Evolutionary conservation across 2,797 vertebrate species (phyloP), one percentile per base, ranked within the genome.

Genomic region (Tragopan temminckii): DNA sequence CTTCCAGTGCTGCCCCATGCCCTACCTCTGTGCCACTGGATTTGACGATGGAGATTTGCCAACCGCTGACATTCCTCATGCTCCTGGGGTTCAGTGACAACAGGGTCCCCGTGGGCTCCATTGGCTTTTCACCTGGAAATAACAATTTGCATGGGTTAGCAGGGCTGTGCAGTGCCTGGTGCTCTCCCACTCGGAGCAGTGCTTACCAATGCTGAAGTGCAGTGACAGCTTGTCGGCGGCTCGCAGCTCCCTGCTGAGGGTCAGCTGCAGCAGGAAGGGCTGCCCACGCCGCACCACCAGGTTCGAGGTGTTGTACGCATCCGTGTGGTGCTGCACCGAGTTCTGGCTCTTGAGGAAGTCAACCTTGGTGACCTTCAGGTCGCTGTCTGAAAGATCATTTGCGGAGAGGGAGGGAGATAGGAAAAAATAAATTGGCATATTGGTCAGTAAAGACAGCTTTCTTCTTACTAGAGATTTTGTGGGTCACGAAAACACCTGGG

Each of bases 211-310:
- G 63, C 61, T 4, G 0, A 97, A 95, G 33, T 20, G 62, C 88
- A 97, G 59, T 0, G 35, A 11, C 48, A 96, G 45, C 25, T 90
- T 78, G 59, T 97, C 97, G 0, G 9, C 3, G 13, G 74, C 2
- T 2, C 4, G 38, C 62, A 95, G 67, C 46, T 93, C 71, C 68
- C 95, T 89, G 85, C 5, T 95, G 48, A 97, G 57, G 38, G 3
- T 52, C 78, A 97, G 2, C 78, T 27, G 85, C 38, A 98, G 2
- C 6, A 11, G 11, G 59, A 98, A 97, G 58, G 35, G 6, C 61
- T 96, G 78, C n/a, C 97, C 97, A 0, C 96, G 95, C 68, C 97
- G 71, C 69, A 97, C 79, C 94, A 97, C 96, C 38, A 96, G 89
- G 58, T 59, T 77, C 6, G 61, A 5, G 11, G 35, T 96, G 36